Evolutionary conservation across 2,888 invertebrate species (phyloP), one percentile per base, ranked within the genome.

Genomic region (Lasioglossum figueresi): DNA sequence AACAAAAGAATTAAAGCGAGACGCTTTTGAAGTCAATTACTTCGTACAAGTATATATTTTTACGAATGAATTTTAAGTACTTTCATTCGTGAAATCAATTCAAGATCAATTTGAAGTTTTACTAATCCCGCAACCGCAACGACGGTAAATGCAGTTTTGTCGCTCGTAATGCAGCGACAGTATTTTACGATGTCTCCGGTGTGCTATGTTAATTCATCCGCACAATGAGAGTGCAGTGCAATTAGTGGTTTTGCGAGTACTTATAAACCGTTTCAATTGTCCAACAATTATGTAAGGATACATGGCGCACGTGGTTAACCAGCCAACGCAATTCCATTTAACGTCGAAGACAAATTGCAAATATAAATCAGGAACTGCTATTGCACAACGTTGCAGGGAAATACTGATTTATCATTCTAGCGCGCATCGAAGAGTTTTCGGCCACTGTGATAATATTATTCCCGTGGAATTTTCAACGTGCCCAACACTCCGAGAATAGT

Each of bases 371-470:
- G 23, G 23, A 14, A n/a, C 8, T n/a, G 81, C 14, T 68, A 48
- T 79, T 73, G 73, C 79, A 79, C 66, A 79, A 79, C 73, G 43
- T 73, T 82, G 66, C 79, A 68, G n/a, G 31, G 66, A 73, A 79
- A 68, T 72, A 63, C 63, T 27, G 59, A 73, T 79, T 79, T 73
- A 73, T 73, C 79, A 68, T 63, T 52, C 37, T 2, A 59, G 10
- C 71, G 12, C 48, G 37, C 72, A 72, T 77, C 59, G 31, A 59
- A n/a, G 16, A 27, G 34, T 31, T 1, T 43, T 43, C 37, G 37
- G 14, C 23, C 23, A 37, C 31, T 23, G 40, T 63, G 63, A 31
- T 43, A 78, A 71, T 78, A 48, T 48, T 72, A 81, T 78, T 78
- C 23, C 37, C 40, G 34, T 12, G 40, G n/a, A 45, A 34, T 19